A percentile compares a stretch with the other conserved stretches of the same genome.
These are phyloP conservation scores for Cybosia mesomella DNA, from an alignment of 2,888 invertebrate species.

Conservation along the genomic window DNA sequence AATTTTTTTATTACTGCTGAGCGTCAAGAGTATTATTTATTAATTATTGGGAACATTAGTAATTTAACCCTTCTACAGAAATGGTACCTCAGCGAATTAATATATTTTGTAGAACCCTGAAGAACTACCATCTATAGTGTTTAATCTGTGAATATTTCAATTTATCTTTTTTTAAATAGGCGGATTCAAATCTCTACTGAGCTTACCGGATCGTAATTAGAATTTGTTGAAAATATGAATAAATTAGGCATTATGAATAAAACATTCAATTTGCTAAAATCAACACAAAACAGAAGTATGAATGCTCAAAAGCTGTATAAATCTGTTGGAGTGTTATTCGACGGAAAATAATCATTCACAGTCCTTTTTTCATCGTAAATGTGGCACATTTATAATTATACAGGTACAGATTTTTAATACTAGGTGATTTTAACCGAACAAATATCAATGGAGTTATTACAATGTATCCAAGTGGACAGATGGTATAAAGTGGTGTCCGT, in stretches of 20 bases:
- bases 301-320: neutral
- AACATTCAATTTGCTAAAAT: neutral
- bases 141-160: neutral
- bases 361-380: neutral
- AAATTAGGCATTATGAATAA: neutral
- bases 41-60: no score
- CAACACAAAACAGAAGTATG: neutral
- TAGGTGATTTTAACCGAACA: no score
- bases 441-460: no score
- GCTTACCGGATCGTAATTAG: neutral
- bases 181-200: neutral
- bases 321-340: neutral
- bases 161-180: neutral
- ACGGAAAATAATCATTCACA: neutral
- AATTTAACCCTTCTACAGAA: neutral
- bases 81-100: no score
- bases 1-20: no score
- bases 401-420: no score
- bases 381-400: neutral
- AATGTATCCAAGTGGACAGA: no score
- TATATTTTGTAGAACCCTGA: no score
- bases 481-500: no score
- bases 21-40: no score
- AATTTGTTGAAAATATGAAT: neutral
- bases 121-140: neutral